These are phyloP conservation scores for Halesus radiatus DNA, from an alignment of 1,140 invertebrate species.

Conservation along the genomic window DNA sequence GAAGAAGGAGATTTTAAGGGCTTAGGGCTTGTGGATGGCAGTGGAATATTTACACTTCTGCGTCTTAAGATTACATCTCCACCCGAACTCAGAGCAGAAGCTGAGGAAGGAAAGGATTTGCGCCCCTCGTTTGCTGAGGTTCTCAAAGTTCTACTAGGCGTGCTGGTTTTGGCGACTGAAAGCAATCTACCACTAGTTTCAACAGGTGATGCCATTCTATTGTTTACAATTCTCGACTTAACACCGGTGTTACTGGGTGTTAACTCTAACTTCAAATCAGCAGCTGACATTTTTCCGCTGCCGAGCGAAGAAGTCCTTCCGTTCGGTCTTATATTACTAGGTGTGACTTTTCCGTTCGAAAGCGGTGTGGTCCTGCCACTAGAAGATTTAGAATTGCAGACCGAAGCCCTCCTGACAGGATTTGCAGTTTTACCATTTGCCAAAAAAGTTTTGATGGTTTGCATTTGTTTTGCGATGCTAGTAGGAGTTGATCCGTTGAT, in stretches of 20 bases:
- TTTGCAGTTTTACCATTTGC: slow-evolving; percentile 35
- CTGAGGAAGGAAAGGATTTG: slow-evolving; percentile 65
- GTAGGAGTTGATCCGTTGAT: slow-evolving; percentile 35
- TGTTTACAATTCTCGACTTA: slow-evolving; percentile 49
- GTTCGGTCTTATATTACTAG: slow-evolving; percentile 43
- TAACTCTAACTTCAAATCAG: slow-evolving; percentile 59
- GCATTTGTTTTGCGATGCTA: slow-evolving; percentile 35
- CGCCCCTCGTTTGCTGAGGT: slow-evolving; percentile 62
- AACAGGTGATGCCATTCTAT: slow-evolving; percentile 55
- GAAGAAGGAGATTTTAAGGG: slow-evolving; percentile 44
- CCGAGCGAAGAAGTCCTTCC: slow-evolving; percentile 20
- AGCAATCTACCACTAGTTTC: slow-evolving; percentile 50
- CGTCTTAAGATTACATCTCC: slow-evolving; percentile 35
- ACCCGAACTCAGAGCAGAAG: slow-evolving; percentile 49
- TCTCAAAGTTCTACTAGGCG: slow-evolving; percentile 57
- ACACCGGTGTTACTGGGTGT: slow-evolving; percentile 59
- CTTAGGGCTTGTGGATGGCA: slow-evolving; percentile 44
- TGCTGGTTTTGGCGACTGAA: slow-evolving; percentile 8
- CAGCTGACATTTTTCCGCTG: slow-evolving; percentile 52
- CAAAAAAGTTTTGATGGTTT: slow-evolving; percentile 19
- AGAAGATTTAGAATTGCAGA: slow-evolving; percentile 36
- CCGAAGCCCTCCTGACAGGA: slow-evolving; percentile 26
- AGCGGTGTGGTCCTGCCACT: slow-evolving; percentile 49
- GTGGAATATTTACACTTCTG: slow-evolving; percentile 49
- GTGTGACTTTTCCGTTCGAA: slow-evolving; percentile 48